phyloP scores from a whole-genome alignment of 2,797 vertebrate genomes.

The Rhinella marina region DNA sequence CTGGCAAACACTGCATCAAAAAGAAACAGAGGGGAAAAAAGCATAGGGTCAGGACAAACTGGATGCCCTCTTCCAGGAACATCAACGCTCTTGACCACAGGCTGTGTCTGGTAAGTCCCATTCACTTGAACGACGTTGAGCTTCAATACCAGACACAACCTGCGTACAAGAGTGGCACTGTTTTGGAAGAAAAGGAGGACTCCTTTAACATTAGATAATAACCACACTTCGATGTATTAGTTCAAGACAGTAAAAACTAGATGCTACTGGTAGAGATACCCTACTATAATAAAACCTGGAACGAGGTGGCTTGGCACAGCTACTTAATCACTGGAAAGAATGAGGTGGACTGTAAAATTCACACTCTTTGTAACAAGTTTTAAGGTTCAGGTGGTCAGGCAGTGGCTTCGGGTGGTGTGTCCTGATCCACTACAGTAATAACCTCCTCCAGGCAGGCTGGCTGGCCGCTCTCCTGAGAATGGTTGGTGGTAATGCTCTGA shows the following conservation, averaged over 20 bases:
- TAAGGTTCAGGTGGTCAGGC: not conserved
- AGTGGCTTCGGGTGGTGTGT: not conserved
- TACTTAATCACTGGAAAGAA: not conserved
- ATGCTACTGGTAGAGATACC: not conserved
- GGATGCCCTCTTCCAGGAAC: not conserved
- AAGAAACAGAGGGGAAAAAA: too few relatives aligned
- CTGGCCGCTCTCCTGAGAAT: slow-evolving; percentile 75
- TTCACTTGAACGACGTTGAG: not conserved
- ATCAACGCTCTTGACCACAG: too few relatives aligned
- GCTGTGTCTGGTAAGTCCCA: too few relatives aligned
- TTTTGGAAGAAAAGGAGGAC: not conserved
- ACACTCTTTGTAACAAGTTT: slow-evolving; percentile 21
- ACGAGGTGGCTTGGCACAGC: not conserved
- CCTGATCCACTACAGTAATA: slow-evolving; percentile 61
- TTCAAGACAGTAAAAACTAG: not conserved
- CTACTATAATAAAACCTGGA: not conserved
- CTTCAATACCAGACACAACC: not conserved
- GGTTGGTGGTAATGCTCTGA: slow-evolving; percentile 74
- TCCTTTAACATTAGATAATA: not conserved
- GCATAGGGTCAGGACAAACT: not conserved
- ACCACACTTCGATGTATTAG: not conserved
- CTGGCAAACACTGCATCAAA: too few relatives aligned
- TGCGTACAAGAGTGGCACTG: too few relatives aligned
- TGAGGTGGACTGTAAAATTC: not conserved
- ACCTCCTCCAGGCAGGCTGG: slow-evolving; percentile 69